Conservation (phyloP, 2,113 vertebrate genomes). For the Microcebus tavaratra region DNA sequence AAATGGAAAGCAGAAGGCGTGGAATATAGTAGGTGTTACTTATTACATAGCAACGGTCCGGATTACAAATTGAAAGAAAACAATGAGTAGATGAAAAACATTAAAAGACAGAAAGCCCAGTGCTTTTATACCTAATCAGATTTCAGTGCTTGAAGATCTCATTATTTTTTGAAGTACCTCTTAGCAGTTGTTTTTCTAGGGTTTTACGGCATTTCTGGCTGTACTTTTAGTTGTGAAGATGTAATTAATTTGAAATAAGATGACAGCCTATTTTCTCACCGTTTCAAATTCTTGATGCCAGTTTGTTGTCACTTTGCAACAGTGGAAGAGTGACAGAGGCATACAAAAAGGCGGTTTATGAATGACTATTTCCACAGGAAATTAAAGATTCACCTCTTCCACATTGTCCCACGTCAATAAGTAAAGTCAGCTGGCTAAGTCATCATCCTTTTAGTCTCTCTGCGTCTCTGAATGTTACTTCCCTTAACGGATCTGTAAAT, state of each 20-base stretch:
- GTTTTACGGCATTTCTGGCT: not conserved
- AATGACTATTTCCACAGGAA: slow-evolving; percentile 65
- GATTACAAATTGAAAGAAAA: not conserved
- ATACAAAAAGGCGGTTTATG: not conserved
- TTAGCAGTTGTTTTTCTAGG: not conserved
- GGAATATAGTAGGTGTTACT: not conserved
- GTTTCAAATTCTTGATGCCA: not conserved
- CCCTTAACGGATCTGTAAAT: slow-evolving; percentile 49
- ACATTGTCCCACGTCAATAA: not conserved
- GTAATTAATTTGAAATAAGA: not conserved
- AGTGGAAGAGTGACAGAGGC: not conserved
- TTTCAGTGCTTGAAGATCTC: accelerated
- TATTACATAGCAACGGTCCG: not conserved
- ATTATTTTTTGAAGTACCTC: not conserved
- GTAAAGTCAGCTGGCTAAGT: not conserved
- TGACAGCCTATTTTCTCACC: no score
- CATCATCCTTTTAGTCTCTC: not conserved
- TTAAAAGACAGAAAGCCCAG: not conserved
- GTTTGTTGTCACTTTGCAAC: not conserved
- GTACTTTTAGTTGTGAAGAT: not conserved
- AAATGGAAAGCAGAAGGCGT: not conserved
- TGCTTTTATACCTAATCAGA: not conserved
- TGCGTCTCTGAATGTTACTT: slow-evolving; percentile 32
- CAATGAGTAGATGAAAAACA: not conserved
- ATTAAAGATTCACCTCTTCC: slow-evolving; percentile 55